Percentiles rank a stretch among this genome's conserved stretches.
Evolutionary conservation across 2,888 invertebrate species (phyloP).

Genomic region (Blomia tropicalis): DNA sequence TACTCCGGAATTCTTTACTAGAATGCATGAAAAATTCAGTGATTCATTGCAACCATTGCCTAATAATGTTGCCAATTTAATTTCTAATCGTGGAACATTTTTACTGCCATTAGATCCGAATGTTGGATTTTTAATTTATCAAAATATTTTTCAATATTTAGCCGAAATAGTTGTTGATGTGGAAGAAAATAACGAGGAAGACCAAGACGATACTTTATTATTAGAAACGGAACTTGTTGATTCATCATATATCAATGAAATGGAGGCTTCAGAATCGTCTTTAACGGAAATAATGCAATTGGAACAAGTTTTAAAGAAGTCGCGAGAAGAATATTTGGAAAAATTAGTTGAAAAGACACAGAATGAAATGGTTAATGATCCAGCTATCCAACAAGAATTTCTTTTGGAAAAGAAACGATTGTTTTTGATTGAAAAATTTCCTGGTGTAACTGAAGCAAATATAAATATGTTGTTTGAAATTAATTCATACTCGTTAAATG

Average conservation of each 20-base stretch:
- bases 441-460: neutral
- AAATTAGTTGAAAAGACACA: neutral
- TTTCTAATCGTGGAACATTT: neutral
- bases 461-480: slow-evolving; percentile 7
- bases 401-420: slow-evolving; percentile 7
- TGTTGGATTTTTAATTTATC: neutral
- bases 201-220: neutral
- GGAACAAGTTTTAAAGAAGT: neutral
- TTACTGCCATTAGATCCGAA: neutral
- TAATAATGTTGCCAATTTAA: neutral
- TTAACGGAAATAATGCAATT: slow-evolving; percentile 8
- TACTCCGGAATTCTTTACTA: neutral
- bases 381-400: neutral
- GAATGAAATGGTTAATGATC: neutral
- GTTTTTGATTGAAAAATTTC: slow-evolving; percentile 5
- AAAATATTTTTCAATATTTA: neutral
- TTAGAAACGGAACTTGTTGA: neutral
- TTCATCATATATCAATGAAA: neutral
- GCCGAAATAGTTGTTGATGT: neutral
- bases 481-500: neutral
- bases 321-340: neutral
- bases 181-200: neutral
- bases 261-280: neutral
- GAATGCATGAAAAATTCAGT: neutral
- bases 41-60: neutral